phyloP scores from a whole-genome alignment of 2,888 invertebrate species.

The Drosophila robusta region DNA sequence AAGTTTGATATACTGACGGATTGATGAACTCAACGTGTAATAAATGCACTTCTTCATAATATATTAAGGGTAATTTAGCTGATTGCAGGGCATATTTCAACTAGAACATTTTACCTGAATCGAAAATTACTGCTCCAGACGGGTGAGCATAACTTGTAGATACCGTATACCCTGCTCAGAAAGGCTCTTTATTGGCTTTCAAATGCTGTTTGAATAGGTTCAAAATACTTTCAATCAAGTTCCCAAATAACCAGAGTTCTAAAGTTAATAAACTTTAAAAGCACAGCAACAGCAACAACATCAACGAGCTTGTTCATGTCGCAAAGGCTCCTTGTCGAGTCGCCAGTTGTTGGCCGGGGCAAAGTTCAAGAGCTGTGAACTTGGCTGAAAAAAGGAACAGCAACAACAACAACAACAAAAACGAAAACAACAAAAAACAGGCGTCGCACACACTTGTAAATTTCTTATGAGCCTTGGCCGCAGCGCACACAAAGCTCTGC shows the following conservation, averaged over 20 bases:
- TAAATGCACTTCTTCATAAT: too few species aligned
- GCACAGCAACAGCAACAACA: slow-evolving; percentile 1
- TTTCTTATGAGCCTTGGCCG: slow-evolving; percentile 61
- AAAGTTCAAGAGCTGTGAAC: slow-evolving; percentile 55
- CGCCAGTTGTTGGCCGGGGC: slow-evolving; percentile 21
- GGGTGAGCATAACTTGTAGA: too few species aligned
- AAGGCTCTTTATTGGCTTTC: too few species aligned
- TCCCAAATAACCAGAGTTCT: background rate
- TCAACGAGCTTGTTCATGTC: slow-evolving; percentile 35
- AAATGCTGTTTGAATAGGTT: too few species aligned
- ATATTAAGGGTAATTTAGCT: too few species aligned
- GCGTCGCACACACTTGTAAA: slow-evolving; percentile 60
- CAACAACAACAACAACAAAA: slow-evolving; percentile 3
- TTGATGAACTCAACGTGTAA: too few species aligned
- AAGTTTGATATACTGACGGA: too few species aligned
- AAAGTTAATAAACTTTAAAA: slow-evolving; percentile 15
- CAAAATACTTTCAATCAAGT: background rate
- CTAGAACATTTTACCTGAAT: too few species aligned
- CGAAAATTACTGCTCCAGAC: too few species aligned
- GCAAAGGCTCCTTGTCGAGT: slow-evolving; percentile 19
- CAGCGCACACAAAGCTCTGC: slow-evolving; percentile 32
- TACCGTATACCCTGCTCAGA: too few species aligned
- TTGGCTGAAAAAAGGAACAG: slow-evolving; percentile 12
- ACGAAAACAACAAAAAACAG: slow-evolving; percentile 14
- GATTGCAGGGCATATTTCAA: too few species aligned